A percentile compares a stretch with the other conserved stretches of the same genome.
Evolutionary conservation across 1,140 invertebrate genomes (phyloP).

Genomic region (Tetranychus cinnabarinus): DNA sequence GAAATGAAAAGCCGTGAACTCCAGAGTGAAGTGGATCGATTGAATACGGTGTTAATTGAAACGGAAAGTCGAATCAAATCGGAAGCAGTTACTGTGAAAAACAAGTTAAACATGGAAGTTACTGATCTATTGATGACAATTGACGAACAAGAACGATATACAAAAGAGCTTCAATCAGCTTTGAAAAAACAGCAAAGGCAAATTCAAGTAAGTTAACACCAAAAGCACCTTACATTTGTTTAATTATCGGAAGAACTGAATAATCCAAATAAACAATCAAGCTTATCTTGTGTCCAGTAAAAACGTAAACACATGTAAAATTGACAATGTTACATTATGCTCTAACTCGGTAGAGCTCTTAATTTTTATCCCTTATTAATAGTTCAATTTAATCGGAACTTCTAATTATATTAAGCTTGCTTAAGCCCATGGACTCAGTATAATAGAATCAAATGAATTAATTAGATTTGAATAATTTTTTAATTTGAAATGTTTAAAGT

Average conservation of each 20-base stretch:
- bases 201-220: not conserved
- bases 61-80: not conserved
- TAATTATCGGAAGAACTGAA: not conserved
- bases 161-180: not conserved
- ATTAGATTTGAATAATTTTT: too few relatives aligned
- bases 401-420: too few relatives aligned
- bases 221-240: not conserved
- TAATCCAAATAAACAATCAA: too few relatives aligned
- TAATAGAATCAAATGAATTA: too few relatives aligned
- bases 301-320: too few relatives aligned
- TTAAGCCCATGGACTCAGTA: too few relatives aligned
- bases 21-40: not conserved
- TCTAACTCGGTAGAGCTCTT: too few relatives aligned
- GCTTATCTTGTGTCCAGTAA: too few relatives aligned
- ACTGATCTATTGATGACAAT: not conserved
- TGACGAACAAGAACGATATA: not conserved
- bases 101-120: not conserved
- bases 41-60: not conserved
- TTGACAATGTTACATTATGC: too few relatives aligned
- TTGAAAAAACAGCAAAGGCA: not conserved
- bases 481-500: too few relatives aligned
- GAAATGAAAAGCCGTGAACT: not conserved
- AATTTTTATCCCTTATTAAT: too few relatives aligned
- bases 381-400: too few relatives aligned
- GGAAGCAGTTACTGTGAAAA: not conserved